Evolutionary conservation across 2,888 invertebrate species (phyloP), one percentile per base, ranked within the genome.

Genomic region (Cheilosia urbana): DNA sequence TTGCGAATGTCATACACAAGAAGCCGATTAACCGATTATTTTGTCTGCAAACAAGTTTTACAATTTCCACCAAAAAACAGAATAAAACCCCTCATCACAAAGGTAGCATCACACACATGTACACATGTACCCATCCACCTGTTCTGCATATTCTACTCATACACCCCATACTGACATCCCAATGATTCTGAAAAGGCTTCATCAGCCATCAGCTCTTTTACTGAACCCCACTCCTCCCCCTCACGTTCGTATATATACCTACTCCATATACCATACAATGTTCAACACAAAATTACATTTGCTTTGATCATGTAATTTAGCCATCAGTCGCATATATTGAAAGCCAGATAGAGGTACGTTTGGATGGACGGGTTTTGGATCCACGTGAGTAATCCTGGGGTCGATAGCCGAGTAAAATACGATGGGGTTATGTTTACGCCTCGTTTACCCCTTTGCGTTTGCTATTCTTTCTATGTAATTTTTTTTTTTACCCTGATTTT

Each of bases 251-350:
- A 11, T 34, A 11, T 37, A 37, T 4, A 2, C 1, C 13, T n/a
- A n/a, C n/a, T n/a, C n/a, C n/a, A n/a, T n/a, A 1, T 37, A 17
- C 17, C 51, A 79, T 60, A 73, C 68, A 83, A 73, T 69, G 75
- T 66, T 76, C 30, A 80, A 76, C 80, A 84, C 75, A 80, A 80
- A 84, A 80, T 81, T 81, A 81, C 71, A 81, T 81, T 85, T 72
- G 63, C 76, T 77, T 85, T 85, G 85, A 85, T 85, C 81, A 85
- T 85, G 85, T 85, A 81, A 85, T 85, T 85, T 81, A 81, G 85
- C 85, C 77, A 85, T 77, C 81, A 85, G 76, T 81, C 72, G 66
- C 72, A 85, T 57, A 77, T 68, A 78, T 75, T 72, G 60, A 60
- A 76, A 68, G 40, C 68, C 72, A 68, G 73, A 71, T 66, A 76